A percentile compares a stretch with the other conserved stretches of the same genome.
Conservation (phyloP, 2,888 invertebrate species). For the Choreutis nemorana region DNA sequence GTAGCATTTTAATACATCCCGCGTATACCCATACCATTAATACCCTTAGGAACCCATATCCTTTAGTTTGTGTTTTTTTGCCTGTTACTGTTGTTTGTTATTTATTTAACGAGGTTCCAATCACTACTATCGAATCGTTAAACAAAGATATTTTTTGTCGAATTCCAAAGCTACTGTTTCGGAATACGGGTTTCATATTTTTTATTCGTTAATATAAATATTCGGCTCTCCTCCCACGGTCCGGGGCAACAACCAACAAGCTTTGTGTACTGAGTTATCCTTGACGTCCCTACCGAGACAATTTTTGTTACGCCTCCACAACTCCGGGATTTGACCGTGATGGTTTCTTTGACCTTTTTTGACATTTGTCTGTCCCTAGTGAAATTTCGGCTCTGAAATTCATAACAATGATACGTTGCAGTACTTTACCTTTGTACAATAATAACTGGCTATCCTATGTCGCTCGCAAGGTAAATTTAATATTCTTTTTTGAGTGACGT, state of each 20-base stretch:
- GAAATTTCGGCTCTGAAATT: too few species aligned
- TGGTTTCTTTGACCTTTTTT: conserved; percentile 49
- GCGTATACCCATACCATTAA: too few species aligned
- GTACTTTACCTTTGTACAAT: too few species aligned
- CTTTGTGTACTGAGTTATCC: conserved; percentile 41
- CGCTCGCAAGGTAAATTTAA: conserved; percentile 54
- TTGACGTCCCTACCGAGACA: conserved; percentile 36
- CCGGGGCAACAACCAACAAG: conserved; percentile 26
- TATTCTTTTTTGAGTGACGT: conserved; percentile 36
- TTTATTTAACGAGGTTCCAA: too few species aligned
- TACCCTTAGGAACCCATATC: too few species aligned
- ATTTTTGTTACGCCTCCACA: conserved; percentile 43
- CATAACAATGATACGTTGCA: too few species aligned
- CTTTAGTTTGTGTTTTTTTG: too few species aligned
- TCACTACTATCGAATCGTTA: too few species aligned
- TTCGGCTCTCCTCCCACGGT: conserved; percentile 17
- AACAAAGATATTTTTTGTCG: conserved; percentile 7
- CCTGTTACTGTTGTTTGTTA: too few species aligned
- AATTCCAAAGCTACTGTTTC: conserved; percentile 10
- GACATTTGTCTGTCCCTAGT: conserved; percentile 27
- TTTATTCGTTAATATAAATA: conserved; percentile 1
- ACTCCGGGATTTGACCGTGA: conserved; percentile 30
- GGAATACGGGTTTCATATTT: conserved; percentile 8
- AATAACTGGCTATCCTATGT: too few species aligned
- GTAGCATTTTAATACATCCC: too few species aligned